These are phyloP conservation scores for Oreonectes daqikongensis DNA, from an alignment of 2,797 vertebrate species.

Conservation along the genomic window DNA sequence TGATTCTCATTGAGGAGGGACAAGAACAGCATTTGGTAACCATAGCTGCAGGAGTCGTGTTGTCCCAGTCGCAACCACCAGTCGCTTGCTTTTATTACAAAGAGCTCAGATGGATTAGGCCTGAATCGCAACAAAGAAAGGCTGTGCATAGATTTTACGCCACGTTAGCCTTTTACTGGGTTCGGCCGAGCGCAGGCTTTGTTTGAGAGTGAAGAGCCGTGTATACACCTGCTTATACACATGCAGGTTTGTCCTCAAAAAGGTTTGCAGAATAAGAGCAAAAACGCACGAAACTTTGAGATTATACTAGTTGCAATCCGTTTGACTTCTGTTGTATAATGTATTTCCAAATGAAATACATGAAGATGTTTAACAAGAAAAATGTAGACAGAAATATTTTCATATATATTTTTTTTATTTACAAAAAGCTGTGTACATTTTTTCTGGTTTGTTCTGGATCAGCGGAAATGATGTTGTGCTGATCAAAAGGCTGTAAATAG, in stretches of 20 bases:
- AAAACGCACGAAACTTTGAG: no score
- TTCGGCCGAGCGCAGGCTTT: conserved; percentile 57
- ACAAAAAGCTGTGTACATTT: no score
- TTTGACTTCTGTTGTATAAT: neutral
- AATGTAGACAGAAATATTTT: no score
- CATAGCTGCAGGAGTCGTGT: no score
- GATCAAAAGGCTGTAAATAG: conserved; percentile 54
- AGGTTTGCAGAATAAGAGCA: conserved; percentile 22
- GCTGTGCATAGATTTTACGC: conserved; percentile 67
- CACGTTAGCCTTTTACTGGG: conserved; percentile 61
- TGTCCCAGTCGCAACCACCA: conserved; percentile 49
- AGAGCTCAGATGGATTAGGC: conserved; percentile 60
- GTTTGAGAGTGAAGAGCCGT: conserved; percentile 41
- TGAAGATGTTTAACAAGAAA: no score
- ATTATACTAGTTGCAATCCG: neutral
- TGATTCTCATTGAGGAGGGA: conserved; percentile 26
- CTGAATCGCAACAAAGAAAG: conserved; percentile 60
- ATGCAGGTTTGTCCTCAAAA: conserved; percentile 28
- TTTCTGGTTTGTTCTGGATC: conserved; percentile 40
- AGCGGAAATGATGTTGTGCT: conserved; percentile 28
- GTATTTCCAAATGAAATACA: no score
- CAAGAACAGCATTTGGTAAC: conserved; percentile 51
- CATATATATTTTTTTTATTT: no score
- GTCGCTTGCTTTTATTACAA: conserved; percentile 62
- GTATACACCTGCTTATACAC: conserved; percentile 56